These are phyloP conservation scores for Diuraphis noxia DNA, from an alignment of 1,140 invertebrate species.

Conservation along the genomic window DNA sequence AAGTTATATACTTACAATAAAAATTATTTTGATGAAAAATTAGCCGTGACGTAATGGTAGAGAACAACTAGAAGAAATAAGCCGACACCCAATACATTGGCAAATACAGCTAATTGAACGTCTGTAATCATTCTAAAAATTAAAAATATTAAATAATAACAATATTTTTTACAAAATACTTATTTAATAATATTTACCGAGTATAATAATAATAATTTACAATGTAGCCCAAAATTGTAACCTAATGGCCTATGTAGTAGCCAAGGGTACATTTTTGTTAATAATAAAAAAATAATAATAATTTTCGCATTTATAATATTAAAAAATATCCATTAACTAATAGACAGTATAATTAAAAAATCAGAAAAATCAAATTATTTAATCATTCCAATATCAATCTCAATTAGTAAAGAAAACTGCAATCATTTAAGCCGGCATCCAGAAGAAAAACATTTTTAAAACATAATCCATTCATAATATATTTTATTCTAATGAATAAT, in stretches of 20 bases:
- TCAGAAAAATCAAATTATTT: neutral
- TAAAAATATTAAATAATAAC: neutral
- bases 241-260: no score
- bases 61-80: slow-evolving; percentile 92
- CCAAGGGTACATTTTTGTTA: no score
- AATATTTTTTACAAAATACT: neutral
- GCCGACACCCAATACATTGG: slow-evolving; percentile 91
- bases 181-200: neutral
- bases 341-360: neutral
- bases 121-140: slow-evolving; percentile 88
- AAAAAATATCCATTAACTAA: neutral
- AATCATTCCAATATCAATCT: neutral
- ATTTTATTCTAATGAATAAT: no score
- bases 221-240: no score
- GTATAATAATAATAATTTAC: neutral
- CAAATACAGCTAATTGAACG: slow-evolving; percentile 92
- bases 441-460: neutral
- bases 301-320: neutral
- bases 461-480: neutral
- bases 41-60: slow-evolving; percentile 96
- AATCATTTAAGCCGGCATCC: neutral
- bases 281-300: no score
- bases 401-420: neutral
- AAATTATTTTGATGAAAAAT: slow-evolving; percentile 62
- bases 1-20: neutral